phyloP scores from a whole-genome alignment of 92 coral and sea anemone genomes.

The Scolanthus callimorphus region DNA sequence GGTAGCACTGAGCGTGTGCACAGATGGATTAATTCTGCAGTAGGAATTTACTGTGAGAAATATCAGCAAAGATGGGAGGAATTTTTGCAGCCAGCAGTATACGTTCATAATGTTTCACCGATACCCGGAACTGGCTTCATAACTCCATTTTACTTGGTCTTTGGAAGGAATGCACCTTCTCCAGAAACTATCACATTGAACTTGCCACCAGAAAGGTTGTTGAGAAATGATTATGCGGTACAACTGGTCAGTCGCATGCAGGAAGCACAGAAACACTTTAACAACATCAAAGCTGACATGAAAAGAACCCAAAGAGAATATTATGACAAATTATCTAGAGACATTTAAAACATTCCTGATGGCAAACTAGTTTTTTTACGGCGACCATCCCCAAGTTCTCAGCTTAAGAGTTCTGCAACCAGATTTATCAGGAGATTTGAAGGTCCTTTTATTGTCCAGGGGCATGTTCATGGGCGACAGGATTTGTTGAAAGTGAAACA shows the following conservation, averaged over 20 bases:
- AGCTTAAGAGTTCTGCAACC: constrained; percentile 27
- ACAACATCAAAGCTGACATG: constrained; percentile 40
- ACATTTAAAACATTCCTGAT: constrained; percentile 3
- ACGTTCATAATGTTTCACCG: no score
- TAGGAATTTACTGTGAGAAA: no score
- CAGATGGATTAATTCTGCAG: constrained; percentile 49
- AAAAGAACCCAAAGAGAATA: constrained; percentile 17
- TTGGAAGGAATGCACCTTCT: constrained; percentile 38
- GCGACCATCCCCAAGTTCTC: constrained; percentile 24
- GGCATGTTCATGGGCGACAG: constrained; percentile 39
- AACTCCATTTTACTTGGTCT: constrained; percentile 37
- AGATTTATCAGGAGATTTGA: constrained; percentile 20
- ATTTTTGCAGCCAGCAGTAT: no score
- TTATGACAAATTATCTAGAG: constrained; percentile 9
- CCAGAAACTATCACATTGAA: constrained; percentile 22
- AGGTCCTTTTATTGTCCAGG: constrained; percentile 42
- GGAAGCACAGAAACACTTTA: constrained; percentile 49
- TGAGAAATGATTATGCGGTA: neutral
- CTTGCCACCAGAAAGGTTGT: constrained; percentile 9
- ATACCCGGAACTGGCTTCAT: no score
- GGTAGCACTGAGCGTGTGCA: constrained; percentile 52
- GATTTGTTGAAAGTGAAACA: constrained; percentile 40
- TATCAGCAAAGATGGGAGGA: constrained; percentile 49
- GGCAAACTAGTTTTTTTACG: constrained; percentile 9
- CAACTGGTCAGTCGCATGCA: constrained; percentile 15